Evolutionary conservation across 1,140 invertebrate species (phyloP).

Genomic region (Drosophila guanche): DNA sequence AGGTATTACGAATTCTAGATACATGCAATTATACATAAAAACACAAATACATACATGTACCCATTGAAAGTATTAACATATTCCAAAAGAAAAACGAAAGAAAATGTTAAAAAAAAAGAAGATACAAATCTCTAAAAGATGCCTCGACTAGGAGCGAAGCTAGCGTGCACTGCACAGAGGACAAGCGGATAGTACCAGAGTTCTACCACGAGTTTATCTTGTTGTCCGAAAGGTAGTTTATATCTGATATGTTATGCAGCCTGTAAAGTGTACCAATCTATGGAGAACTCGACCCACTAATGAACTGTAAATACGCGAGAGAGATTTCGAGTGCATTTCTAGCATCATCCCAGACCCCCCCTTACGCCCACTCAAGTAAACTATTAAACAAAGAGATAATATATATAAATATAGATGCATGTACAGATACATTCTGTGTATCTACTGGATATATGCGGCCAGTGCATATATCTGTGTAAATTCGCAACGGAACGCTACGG

Average conservation of each 20-base stretch:
- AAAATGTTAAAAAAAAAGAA: constrained; percentile 24
- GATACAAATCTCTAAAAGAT: constrained; percentile 1
- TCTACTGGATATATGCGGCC: constrained; percentile 35
- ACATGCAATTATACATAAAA: constrained; percentile 47
- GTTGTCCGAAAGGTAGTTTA: too few species aligned
- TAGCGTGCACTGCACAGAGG: too few species aligned
- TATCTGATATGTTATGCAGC: too few species aligned
- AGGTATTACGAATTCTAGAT: constrained; percentile 60
- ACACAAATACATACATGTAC: constrained; percentile 15
- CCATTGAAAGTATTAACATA: constrained; percentile 71
- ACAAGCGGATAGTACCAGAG: too few species aligned
- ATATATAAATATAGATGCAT: constrained; percentile 40
- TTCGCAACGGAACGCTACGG: constrained; percentile 78
- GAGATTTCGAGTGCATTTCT: constrained; percentile 61
- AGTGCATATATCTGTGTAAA: constrained; percentile 41
- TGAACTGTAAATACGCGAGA: constrained; percentile 53
- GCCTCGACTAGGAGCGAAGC: not conserved
- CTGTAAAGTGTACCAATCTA: too few species aligned
- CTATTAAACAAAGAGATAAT: constrained; percentile 27
- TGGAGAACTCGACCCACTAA: constrained; percentile 16
- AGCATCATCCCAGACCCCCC: constrained; percentile 27
- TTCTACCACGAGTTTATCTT: too few species aligned
- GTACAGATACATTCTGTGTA: constrained; percentile 19
- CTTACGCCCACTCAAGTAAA: too few species aligned
- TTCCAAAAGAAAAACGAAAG: constrained; percentile 51